A percentile compares a stretch with the other conserved stretches of the same genome.
Evolutionary conservation across 2,113 vertebrate species (phyloP).

Genomic region (Cebidichthys violaceus): DNA sequence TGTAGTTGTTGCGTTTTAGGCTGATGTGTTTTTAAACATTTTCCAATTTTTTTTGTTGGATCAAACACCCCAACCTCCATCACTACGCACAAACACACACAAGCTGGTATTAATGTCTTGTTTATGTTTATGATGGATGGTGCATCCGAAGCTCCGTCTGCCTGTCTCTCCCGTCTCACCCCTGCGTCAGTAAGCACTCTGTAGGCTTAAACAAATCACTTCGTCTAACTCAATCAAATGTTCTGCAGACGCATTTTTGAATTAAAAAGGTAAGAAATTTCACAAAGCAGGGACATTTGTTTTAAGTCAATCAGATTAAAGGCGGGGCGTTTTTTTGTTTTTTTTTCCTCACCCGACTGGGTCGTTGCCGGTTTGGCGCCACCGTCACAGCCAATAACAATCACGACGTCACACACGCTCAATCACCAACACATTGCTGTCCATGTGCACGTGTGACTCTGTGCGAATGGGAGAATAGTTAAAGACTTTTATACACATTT

Average conservation of each 20-base stretch:
- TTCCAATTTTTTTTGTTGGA: slow-evolving; percentile 37
- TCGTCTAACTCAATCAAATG: slow-evolving; percentile 74
- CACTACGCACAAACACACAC: slow-evolving; percentile 23
- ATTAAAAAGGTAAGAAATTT: slow-evolving; percentile 81
- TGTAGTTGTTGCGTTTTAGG: slow-evolving; percentile 41
- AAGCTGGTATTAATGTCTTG: slow-evolving; percentile 74
- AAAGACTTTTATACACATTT: slow-evolving; percentile 19
- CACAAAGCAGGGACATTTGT: slow-evolving; percentile 77
- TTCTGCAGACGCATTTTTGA: slow-evolving; percentile 76
- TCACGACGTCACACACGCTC: slow-evolving; percentile 41
- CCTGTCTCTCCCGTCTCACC: slow-evolving; percentile 53
- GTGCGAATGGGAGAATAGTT: slow-evolving; percentile 19
- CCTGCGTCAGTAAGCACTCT: slow-evolving; percentile 61
- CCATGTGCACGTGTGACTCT: slow-evolving; percentile 20
- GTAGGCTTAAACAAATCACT: slow-evolving; percentile 78
- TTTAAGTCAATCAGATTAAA: slow-evolving; percentile 77
- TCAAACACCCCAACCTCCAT: slow-evolving; percentile 33
- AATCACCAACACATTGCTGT: slow-evolving; percentile 18
- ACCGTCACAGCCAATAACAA: slow-evolving; percentile 66
- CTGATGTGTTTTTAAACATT: slow-evolving; percentile 42
- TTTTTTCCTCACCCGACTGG: slow-evolving; percentile 35
- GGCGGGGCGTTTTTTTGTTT: slow-evolving; percentile 25
- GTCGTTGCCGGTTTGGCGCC: slow-evolving; percentile 68
- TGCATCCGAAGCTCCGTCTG: slow-evolving; percentile 63
- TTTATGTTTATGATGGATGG: slow-evolving; percentile 82